phyloP scores from a whole-genome alignment of 2,888 invertebrate genomes.

The Leptopilina syphax region DNA sequence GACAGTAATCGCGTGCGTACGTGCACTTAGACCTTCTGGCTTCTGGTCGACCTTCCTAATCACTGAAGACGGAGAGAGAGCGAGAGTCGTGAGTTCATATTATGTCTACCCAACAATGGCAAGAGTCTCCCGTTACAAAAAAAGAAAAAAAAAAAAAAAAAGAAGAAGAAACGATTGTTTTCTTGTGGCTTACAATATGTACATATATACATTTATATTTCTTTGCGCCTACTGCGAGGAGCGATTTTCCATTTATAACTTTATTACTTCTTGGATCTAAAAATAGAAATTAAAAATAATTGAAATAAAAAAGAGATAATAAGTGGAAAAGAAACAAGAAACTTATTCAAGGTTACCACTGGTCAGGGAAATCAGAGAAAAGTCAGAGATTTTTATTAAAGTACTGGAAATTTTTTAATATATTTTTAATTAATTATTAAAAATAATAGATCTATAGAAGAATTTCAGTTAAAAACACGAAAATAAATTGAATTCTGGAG shows the following conservation, averaged over 20 bases:
- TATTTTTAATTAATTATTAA: too few species aligned
- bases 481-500: too few species aligned
- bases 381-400: too few species aligned
- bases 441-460: too few species aligned
- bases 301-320: too few species aligned
- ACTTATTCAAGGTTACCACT: too few species aligned
- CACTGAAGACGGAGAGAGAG: conserved; percentile 47
- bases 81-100: conserved; percentile 14
- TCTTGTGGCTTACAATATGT: conserved; percentile 43
- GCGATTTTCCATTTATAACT: conserved; percentile 2
- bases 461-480: too few species aligned
- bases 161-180: conserved; percentile 51
- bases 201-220: neutral
- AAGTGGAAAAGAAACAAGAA: too few species aligned
- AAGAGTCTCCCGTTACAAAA: conserved; percentile 59
- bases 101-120: conserved; percentile 61
- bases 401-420: too few species aligned
- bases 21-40: conserved; percentile 57
- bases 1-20: conserved; percentile 42
- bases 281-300: too few species aligned
- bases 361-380: too few species aligned
- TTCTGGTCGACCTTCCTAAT: conserved; percentile 61
- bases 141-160: neutral
- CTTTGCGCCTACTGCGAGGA: conserved; percentile 39
- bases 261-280: too few species aligned